phyloP scores from a whole-genome alignment of 2,113 vertebrate genomes.

The Electrona antarctica region DNA sequence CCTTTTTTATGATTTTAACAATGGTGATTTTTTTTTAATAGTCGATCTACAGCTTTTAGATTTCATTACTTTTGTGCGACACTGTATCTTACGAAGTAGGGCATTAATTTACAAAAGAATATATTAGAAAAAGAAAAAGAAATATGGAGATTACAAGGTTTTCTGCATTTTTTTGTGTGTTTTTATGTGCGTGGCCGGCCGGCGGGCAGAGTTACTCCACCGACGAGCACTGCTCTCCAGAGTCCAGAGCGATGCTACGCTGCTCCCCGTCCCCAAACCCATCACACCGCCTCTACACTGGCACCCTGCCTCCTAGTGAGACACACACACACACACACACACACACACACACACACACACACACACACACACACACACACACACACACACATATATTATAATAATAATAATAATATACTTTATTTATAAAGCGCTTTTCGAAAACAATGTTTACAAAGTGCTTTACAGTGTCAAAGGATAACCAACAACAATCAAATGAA shows the following conservation, averaged over 20 bases:
- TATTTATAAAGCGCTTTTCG: too few species aligned
- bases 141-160: background rate
- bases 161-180: constrained; percentile 5
- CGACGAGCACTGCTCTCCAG: constrained; percentile 85
- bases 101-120: too few species aligned
- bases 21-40: too few species aligned
- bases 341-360: background rate
- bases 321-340: constrained; percentile 11
- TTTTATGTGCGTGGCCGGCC: constrained; percentile 43
- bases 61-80: too few species aligned
- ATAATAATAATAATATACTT: too few species aligned
- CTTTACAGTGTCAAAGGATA: too few species aligned
- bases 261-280: constrained; percentile 86
- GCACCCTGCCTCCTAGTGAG: constrained; percentile 87
- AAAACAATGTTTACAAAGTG: too few species aligned
- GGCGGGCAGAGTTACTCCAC: constrained; percentile 84
- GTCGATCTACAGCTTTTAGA: too few species aligned
- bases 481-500: too few species aligned
- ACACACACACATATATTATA: too few species aligned
- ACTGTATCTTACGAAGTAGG: background rate
- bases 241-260: constrained; percentile 86
- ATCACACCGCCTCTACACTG: constrained; percentile 86
- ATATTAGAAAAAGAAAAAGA: background rate
- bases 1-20: too few species aligned
- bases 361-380: too few species aligned